Conservation (phyloP, 2,888 invertebrate genomes). For the Cataglyphis rosenhaueri region DNA sequence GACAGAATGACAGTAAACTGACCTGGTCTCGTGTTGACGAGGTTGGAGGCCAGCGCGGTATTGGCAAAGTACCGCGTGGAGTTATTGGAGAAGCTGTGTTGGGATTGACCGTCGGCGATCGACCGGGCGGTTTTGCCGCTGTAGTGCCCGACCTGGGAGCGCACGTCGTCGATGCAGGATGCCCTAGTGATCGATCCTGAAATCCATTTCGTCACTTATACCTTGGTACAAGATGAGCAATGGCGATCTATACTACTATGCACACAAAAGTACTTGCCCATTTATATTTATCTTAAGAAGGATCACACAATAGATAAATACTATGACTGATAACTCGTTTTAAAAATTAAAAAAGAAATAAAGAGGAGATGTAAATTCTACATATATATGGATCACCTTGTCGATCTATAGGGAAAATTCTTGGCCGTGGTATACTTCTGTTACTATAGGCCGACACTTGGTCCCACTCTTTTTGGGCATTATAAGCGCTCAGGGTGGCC, state of each 20-base stretch:
- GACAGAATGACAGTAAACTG: slow-evolving; percentile 52
- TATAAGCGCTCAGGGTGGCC: slow-evolving; percentile 94
- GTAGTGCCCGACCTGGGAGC: slow-evolving; percentile 89
- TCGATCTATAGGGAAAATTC: slow-evolving; percentile 92
- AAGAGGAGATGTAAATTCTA: not conserved
- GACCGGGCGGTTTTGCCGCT: slow-evolving; percentile 90
- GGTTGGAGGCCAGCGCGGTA: slow-evolving; percentile 90
- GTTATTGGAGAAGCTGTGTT: slow-evolving; percentile 94
- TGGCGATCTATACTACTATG: not conserved
- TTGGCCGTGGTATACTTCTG: slow-evolving; percentile 94
- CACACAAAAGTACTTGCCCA: not conserved
- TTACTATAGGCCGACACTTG: slow-evolving; percentile 96
- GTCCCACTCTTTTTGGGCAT: slow-evolving; percentile 95
- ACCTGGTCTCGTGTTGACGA: slow-evolving; percentile 91
- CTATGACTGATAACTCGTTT: not conserved
- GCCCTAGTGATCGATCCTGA: slow-evolving; percentile 85
- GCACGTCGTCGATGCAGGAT: slow-evolving; percentile 90
- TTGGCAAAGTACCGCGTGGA: slow-evolving; percentile 91
- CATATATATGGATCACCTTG: slow-evolving; percentile 82
- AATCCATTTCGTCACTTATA: slow-evolving; percentile 30
- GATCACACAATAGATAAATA: not conserved
- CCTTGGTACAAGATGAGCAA: not conserved
- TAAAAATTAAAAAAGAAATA: slow-evolving; percentile 3
- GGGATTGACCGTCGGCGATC: slow-evolving; percentile 95
- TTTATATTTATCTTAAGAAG: not conserved